phyloP scores from a whole-genome alignment of 1,140 invertebrate genomes.

The Pinna nobilis region DNA sequence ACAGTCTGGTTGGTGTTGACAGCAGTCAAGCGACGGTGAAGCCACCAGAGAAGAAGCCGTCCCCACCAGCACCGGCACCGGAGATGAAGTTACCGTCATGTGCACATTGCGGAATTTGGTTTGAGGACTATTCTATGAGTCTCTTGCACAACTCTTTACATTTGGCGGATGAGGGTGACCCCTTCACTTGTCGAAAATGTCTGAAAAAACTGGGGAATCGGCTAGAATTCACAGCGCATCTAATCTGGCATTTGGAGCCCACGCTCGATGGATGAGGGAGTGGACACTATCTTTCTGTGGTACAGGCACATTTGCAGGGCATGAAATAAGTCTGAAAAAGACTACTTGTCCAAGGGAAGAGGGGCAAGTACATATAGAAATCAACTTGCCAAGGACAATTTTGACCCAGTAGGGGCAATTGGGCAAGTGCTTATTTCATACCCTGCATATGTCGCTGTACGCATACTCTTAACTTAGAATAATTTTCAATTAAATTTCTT shows the following conservation, averaged over 20 bases:
- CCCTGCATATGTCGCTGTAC: too few relatives aligned
- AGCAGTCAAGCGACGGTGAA: background rate
- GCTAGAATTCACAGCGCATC: slow-evolving; percentile 81
- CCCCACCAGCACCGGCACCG: too few relatives aligned
- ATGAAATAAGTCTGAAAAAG: too few relatives aligned
- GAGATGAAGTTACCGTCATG: slow-evolving; percentile 56
- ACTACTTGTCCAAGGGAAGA: too few relatives aligned
- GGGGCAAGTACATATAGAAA: too few relatives aligned
- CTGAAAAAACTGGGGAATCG: slow-evolving; percentile 68
- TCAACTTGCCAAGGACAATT: too few relatives aligned
- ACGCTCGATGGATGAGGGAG: slow-evolving; percentile 48
- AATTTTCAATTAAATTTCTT: too few relatives aligned
- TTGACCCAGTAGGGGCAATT: too few relatives aligned
- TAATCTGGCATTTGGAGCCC: slow-evolving; percentile 82
- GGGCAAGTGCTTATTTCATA: too few relatives aligned
- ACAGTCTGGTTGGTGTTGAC: background rate
- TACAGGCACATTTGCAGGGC: background rate
- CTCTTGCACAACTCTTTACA: slow-evolving; percentile 65
- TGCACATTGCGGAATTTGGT: slow-evolving; percentile 65
- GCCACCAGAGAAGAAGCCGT: background rate
- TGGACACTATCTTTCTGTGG: background rate
- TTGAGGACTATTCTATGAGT: slow-evolving; percentile 66
- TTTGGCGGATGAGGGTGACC: slow-evolving; percentile 59
- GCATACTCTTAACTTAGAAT: too few relatives aligned
- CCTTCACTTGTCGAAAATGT: slow-evolving; percentile 65